Base-by-base conservation (phyloP, 35 echinoderm and acorn worm genomes). In the Ophiothrix spiculata region DNA sequence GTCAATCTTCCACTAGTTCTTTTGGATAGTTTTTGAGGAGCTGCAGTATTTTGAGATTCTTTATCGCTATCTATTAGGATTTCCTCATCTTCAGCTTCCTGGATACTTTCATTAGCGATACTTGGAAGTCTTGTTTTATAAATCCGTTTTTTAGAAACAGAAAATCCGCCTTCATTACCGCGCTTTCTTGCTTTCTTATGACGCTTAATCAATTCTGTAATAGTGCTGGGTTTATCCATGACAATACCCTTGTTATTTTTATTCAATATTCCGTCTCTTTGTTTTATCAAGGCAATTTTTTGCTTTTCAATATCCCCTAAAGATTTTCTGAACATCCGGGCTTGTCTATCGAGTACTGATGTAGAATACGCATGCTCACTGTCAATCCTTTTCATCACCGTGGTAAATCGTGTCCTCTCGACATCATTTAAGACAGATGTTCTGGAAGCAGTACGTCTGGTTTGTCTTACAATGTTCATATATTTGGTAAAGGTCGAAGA, bases 361-460 rank as follows among this genome's bases (percentile, higher is more conserved):
- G 87, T 80, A 17, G 83, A 82, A 40, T 92, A 91, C 15, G 80
- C 76, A 33, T 77, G 78, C 60, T 96, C 90, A 14, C 93, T 87
- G 23, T 96, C 93, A 56, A 96, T 96, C 35, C 90, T 64, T 79
- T 91, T 89, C 13, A 96, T 82, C 1, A 96, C 76, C 15, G 86
- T 85, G 37, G 85, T 84, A 46, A 92, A 85, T 46, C 93, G 93
- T 31, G 81, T 91, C 17, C 87, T 77, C 38, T 96, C 93, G 12
- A 96, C 93, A 33, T 96, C 93, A 84, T 96, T 96, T 31, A 96
- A 75, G 33, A 96, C 90, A n/a, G 90, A 96, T 37, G 90, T 86
- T n/a, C 93, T 33, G 8, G 89, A 88, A 8, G 87, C 90, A 64
- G 82, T 95, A 13, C 93, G 85, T 75, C 90, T 88, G 15, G 86